A percentile compares a stretch with the other conserved stretches of the same genome.
These are phyloP conservation scores for Micrasema minimum DNA, from an alignment of 1,140 invertebrate species.

Conservation along the genomic window DNA sequence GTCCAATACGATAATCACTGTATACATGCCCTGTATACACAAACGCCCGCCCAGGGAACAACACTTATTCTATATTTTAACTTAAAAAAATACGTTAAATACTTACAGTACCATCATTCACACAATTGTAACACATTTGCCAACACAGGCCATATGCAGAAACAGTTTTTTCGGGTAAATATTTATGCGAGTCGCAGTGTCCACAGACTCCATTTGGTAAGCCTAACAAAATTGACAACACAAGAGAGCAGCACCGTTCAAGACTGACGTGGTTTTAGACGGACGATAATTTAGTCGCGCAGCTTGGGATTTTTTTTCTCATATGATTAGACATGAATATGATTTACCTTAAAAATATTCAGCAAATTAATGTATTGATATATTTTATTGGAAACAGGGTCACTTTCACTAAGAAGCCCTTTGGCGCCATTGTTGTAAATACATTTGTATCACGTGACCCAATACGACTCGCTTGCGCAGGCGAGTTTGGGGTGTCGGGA, in stretches of 20 bases:
- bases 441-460: constrained; percentile 67
- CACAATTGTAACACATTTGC: constrained; percentile 11
- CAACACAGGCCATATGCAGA: constrained; percentile 54
- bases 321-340: too few relatives aligned
- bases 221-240: constrained; percentile 76
- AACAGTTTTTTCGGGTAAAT: constrained; percentile 57
- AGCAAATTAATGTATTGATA: too few relatives aligned
- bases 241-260: constrained; percentile 68
- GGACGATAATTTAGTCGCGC: constrained; percentile 29
- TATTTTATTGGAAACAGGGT: constrained; percentile 25
- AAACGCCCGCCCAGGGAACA: constrained; percentile 37
- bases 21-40: constrained; percentile 44
- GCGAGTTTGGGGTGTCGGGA: constrained; percentile 40
- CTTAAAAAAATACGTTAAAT: constrained; percentile 47
- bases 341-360: too few relatives aligned
- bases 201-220: constrained; percentile 66
- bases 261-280: constrained; percentile 46
- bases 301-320: constrained; percentile 11
- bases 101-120: constrained; percentile 54
- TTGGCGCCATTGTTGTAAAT: constrained; percentile 68
- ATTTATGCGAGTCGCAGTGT: constrained; percentile 61
- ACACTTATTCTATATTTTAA: constrained; percentile 22
- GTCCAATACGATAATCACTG: constrained; percentile 54
- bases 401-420: constrained; percentile 57
- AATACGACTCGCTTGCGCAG: constrained; percentile 67